These are phyloP conservation scores for Agelaius tricolor DNA, from an alignment of 2,113 vertebrate species.

Conservation along the genomic window DNA sequence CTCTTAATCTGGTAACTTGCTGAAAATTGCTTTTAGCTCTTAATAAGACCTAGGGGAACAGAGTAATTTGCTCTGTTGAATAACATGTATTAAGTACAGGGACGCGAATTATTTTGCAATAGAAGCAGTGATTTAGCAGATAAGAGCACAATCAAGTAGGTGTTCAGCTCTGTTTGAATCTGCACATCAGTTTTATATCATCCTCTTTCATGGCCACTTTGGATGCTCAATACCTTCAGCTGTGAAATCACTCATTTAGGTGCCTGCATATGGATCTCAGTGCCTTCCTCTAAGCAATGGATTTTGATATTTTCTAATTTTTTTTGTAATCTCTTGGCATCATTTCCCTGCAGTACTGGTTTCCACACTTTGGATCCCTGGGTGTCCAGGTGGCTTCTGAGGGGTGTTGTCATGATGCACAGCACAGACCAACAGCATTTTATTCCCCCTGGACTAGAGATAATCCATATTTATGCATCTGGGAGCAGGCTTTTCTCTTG, in stretches of 20 bases:
- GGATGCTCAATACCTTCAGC: not conserved
- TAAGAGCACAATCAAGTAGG: not conserved
- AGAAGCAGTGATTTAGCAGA: slow-evolving; percentile 15
- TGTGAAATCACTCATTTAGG: not conserved
- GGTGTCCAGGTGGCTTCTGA: not conserved
- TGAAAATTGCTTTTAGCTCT: slow-evolving; percentile 53
- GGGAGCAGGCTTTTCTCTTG: not conserved
- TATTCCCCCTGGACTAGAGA: not conserved
- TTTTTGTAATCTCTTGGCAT: not conserved
- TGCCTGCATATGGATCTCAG: not conserved
- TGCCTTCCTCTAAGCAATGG: not conserved
- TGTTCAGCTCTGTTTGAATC: not conserved
- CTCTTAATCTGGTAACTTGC: not conserved
- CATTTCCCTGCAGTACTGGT: not conserved
- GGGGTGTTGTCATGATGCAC: fast-evolving
- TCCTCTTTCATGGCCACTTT: not conserved
- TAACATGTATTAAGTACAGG: not conserved
- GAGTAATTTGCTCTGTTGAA: slow-evolving; percentile 43
- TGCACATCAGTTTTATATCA: not conserved
- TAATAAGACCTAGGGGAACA: slow-evolving; percentile 29
- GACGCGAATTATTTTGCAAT: not conserved
- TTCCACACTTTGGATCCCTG: not conserved
- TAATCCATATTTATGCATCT: not conserved
- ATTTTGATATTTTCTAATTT: not conserved
- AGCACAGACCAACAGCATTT: not conserved